phyloP scores from a whole-genome alignment of 2,113 vertebrate genomes.

The Rhea pennata region DNA sequence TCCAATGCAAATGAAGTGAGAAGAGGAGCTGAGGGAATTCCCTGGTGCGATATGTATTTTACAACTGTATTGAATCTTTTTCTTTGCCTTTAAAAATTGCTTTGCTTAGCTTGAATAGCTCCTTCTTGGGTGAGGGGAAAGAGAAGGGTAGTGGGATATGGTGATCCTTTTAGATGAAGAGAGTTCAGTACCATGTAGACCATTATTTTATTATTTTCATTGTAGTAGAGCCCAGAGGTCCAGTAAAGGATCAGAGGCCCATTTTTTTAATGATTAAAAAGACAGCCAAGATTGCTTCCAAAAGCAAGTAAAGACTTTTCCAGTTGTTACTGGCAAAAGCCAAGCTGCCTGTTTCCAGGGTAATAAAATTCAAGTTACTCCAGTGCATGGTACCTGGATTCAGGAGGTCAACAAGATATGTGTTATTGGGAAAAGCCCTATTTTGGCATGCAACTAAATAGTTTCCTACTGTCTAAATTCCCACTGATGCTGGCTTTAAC shows the following conservation, averaged over 20 bases:
- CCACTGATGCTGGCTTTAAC: not conserved
- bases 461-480: not conserved
- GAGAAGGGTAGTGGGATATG: not conserved
- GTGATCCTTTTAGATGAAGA: not conserved
- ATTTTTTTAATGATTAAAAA: not conserved
- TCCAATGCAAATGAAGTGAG: not conserved
- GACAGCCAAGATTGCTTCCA: constrained; percentile 5
- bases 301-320: constrained; percentile 56
- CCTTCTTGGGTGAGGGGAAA: not conserved
- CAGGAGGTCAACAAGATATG: constrained; percentile 7
- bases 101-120: not conserved
- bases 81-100: not conserved
- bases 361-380: constrained; percentile 46
- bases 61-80: not conserved
- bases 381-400: not conserved
- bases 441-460: not conserved
- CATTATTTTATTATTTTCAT: not conserved
- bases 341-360: constrained; percentile 17
- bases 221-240: not conserved
- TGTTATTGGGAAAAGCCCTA: not conserved
- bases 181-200: not conserved
- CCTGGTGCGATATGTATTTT: not conserved
- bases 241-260: not conserved
- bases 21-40: constrained; percentile 8
- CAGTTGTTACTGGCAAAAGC: constrained; percentile 46